A percentile compares a stretch with the other conserved stretches of the same genome.
phyloP scores from a whole-genome alignment of 2,888 invertebrate genomes.

The Tuberolachnus salignus region DNA sequence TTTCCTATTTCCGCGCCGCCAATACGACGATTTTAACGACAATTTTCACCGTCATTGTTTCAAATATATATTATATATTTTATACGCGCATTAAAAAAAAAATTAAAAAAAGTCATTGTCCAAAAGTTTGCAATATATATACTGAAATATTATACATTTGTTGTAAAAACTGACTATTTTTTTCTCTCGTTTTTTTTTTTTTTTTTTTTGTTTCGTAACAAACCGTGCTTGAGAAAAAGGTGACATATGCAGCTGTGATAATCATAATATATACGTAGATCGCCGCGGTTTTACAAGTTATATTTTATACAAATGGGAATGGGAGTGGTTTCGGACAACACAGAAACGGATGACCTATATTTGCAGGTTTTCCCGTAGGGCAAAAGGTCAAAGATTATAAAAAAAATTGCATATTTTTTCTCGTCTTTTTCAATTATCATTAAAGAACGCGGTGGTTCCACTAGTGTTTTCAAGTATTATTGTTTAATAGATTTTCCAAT shows the following conservation, averaged over 20 bases:
- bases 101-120: background rate
- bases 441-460: background rate
- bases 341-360: constrained; percentile 40
- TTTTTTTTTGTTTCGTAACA: background rate
- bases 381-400: constrained; percentile 26
- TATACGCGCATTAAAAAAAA: background rate
- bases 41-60: too few relatives aligned
- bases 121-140: background rate
- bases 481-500: too few relatives aligned
- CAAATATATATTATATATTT: too few relatives aligned
- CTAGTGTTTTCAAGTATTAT: too few relatives aligned
- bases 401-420: too few relatives aligned
- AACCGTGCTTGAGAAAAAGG: background rate
- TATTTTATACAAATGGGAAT: background rate
- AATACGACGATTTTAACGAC: too few relatives aligned
- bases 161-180: constrained; percentile 21
- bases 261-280: background rate
- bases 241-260: constrained; percentile 25
- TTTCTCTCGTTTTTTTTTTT: too few relatives aligned
- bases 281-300: constrained; percentile 7
- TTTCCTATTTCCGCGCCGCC: too few relatives aligned
- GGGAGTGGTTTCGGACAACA: constrained; percentile 24
- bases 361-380: constrained; percentile 15
- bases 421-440: background rate
- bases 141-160: background rate